These are phyloP conservation scores for Esox lucius DNA, from an alignment of 2,797 vertebrate genomes.

Conservation along the genomic window DNA sequence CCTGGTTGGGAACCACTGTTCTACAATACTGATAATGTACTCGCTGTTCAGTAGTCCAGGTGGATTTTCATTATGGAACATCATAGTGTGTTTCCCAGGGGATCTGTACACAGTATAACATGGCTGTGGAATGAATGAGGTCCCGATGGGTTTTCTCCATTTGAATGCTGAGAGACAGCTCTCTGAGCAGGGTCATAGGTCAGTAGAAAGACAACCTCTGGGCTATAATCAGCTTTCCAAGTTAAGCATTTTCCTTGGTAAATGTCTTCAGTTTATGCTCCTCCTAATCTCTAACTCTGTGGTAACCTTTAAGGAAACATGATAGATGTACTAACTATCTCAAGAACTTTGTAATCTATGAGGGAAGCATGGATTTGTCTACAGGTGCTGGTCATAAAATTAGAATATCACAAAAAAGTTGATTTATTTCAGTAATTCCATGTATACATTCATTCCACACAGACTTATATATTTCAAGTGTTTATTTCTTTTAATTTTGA, in stretches of 20 bases:
- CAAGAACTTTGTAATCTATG: too few relatives aligned
- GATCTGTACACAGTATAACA: neutral
- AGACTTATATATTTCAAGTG: too few relatives aligned
- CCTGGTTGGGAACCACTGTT: neutral
- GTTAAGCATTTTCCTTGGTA: slow-evolving; percentile 37
- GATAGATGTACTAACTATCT: too few relatives aligned
- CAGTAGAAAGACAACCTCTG: slow-evolving; percentile 40
- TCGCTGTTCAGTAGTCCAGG: neutral
- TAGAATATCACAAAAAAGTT: too few relatives aligned
- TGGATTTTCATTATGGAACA: neutral
- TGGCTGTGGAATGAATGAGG: slow-evolving; percentile 49
- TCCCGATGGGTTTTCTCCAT: slow-evolving; percentile 11
- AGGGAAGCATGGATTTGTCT: too few relatives aligned
- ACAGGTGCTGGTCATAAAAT: too few relatives aligned
- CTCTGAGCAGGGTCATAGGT: slow-evolving; percentile 49
- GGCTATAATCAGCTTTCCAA: slow-evolving; percentile 35
- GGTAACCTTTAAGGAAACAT: too few relatives aligned
- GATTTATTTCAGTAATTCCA: too few relatives aligned
- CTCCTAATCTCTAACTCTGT: too few relatives aligned
- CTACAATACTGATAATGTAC: neutral
- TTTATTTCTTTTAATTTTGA: too few relatives aligned
- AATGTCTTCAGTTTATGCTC: slow-evolving; percentile 30
- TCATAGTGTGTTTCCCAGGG: neutral
- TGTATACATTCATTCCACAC: too few relatives aligned
- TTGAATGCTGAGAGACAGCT: slow-evolving; percentile 38